Evolutionary conservation across 2,113 vertebrate species (phyloP).

Genomic region (Ameiurus melas): DNA sequence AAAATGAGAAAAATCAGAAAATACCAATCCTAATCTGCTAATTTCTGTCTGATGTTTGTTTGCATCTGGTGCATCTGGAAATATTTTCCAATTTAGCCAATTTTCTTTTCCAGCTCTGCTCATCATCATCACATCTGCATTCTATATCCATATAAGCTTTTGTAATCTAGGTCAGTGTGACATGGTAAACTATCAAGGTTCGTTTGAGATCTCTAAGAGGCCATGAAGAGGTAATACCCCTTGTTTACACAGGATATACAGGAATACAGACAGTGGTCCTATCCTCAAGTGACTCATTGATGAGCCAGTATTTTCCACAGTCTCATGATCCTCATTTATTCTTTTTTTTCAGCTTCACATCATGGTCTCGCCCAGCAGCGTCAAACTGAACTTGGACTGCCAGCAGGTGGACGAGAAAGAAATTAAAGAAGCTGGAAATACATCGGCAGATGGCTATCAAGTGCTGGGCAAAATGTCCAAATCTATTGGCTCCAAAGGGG

Average conservation of each 20-base stretch:
- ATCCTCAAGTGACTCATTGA: background rate
- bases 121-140: conserved; percentile 4
- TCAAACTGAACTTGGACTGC: conserved; percentile 93
- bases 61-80: conserved; percentile 23
- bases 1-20: background rate
- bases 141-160: background rate
- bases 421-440: conserved; percentile 86
- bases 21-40: conserved; percentile 8
- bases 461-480: conserved; percentile 90
- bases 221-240: background rate
- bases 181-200: background rate
- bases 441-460: conserved; percentile 90
- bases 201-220: background rate
- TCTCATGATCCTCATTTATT: conserved; percentile 23
- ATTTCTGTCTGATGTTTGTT: conserved; percentile 14
- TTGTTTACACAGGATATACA: background rate
- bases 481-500: conserved; percentile 75
- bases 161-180: background rate
- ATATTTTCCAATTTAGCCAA: conserved; percentile 17
- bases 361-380: conserved; percentile 83
- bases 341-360: conserved; percentile 83
- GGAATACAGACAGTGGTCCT: background rate
- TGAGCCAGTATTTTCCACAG: conserved; percentile 15
- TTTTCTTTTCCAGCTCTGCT: conserved; percentile 13
- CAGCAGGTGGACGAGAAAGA: conserved; percentile 84